Conservation (phyloP, 1,140 invertebrate genomes). For the Penaeus vannamei region DNA sequence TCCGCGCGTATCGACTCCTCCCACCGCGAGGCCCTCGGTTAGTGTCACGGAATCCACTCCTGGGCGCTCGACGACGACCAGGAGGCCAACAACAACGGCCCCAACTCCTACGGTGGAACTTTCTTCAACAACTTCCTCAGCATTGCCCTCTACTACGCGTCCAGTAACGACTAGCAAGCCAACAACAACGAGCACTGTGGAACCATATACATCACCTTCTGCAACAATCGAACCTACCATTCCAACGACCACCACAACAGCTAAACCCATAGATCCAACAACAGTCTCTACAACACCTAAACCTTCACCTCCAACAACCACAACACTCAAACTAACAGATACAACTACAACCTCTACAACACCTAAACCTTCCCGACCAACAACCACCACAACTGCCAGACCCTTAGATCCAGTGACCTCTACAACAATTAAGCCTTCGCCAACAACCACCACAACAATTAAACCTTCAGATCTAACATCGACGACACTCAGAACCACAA, state of each 20-base stretch:
- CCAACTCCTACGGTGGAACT: too few relatives aligned
- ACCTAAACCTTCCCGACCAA: too few relatives aligned
- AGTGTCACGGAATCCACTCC: too few relatives aligned
- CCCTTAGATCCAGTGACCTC: not conserved
- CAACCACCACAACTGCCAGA: not conserved
- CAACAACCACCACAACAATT: not conserved
- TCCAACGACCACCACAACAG: not conserved
- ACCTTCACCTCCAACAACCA: not conserved
- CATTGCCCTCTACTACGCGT: too few relatives aligned
- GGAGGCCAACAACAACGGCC: too few relatives aligned
- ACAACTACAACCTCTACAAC: not conserved
- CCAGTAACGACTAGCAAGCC: too few relatives aligned
- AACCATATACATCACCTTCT: not conserved
- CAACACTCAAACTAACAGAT: not conserved
- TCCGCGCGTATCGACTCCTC: too few relatives aligned
- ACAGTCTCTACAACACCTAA: not conserved
- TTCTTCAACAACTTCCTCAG: too few relatives aligned
- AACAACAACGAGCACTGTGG: too few relatives aligned
- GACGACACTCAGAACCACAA: not conserved
- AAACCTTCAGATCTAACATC: not conserved
- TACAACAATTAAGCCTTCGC: not conserved
- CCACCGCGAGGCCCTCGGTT: too few relatives aligned
- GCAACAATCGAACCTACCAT: not conserved
- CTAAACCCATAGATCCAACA: not conserved
- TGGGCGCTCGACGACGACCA: too few relatives aligned